A percentile compares a stretch with the other conserved stretches of the same genome.
phyloP scores from a whole-genome alignment of 2,888 invertebrate species.

The Adelognathus sp. region DNA sequence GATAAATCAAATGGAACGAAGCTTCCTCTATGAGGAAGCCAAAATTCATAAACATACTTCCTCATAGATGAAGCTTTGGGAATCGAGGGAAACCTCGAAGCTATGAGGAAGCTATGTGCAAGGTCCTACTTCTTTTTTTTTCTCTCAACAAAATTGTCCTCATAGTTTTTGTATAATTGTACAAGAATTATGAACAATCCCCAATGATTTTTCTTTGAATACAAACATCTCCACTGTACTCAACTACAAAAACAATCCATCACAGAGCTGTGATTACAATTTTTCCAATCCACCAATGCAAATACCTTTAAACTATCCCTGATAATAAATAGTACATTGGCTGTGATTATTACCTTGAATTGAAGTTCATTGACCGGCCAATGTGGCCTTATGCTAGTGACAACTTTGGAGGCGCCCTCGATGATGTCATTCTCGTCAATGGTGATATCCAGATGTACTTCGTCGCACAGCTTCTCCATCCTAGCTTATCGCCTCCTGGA shows the following conservation, averaged over 20 bases:
- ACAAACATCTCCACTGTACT: too few species aligned
- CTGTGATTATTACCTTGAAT: constrained; percentile 86
- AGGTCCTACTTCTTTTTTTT: too few species aligned
- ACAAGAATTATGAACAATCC: too few species aligned
- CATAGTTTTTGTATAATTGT: too few species aligned
- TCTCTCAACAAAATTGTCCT: background rate
- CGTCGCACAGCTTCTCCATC: constrained; percentile 64
- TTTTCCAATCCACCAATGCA: background rate
- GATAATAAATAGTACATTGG: background rate
- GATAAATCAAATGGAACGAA: too few species aligned
- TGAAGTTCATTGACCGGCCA: constrained; percentile 86
- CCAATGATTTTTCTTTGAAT: too few species aligned
- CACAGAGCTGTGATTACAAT: background rate
- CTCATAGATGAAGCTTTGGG: too few species aligned
- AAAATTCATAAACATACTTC: too few species aligned
- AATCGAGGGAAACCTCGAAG: too few species aligned
- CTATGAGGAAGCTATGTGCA: too few species aligned
- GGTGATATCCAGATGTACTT: constrained; percentile 83
- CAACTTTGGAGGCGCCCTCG: constrained; percentile 86
- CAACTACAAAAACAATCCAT: background rate
- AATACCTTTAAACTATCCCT: too few species aligned
- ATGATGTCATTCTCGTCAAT: constrained; percentile 87
- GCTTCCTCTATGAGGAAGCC: too few species aligned
- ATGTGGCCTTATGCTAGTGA: constrained; percentile 86
- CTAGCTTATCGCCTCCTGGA: constrained; percentile 16